phyloP scores from a whole-genome alignment of 92 coral and sea anemone genomes.

The Pocillopora meandrina region DNA sequence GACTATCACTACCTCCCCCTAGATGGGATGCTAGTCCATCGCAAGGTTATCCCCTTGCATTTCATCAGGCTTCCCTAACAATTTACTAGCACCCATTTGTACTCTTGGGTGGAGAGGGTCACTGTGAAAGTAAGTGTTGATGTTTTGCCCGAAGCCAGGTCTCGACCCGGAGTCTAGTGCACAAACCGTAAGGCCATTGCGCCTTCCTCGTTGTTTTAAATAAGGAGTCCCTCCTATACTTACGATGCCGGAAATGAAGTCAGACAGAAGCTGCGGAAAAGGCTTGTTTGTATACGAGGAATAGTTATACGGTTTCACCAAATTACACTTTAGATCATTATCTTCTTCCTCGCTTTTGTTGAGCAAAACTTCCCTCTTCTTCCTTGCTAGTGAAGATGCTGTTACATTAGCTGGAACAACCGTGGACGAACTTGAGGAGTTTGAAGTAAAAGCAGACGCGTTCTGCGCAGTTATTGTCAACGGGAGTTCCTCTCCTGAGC shows the following conservation, averaged over 20 bases:
- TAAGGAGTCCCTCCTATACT: slow-evolving; percentile 13
- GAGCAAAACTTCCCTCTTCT: slow-evolving; percentile 18
- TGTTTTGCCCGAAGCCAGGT: too few species aligned
- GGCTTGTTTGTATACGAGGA: slow-evolving; percentile 43
- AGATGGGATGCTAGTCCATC: too few species aligned
- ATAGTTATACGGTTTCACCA: slow-evolving; percentile 43
- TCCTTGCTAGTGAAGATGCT: not conserved
- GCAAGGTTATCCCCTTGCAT: too few species aligned
- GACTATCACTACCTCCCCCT: too few species aligned
- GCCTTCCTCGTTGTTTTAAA: too few species aligned
- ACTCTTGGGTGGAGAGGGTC: too few species aligned
- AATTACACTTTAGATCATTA: slow-evolving; percentile 19
- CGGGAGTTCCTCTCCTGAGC: slow-evolving; percentile 47
- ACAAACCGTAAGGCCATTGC: too few species aligned
- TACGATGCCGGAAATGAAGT: slow-evolving; percentile 84
- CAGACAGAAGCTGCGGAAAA: slow-evolving; percentile 37
- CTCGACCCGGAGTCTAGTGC: too few species aligned
- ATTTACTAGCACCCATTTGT: too few species aligned
- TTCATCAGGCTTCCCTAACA: too few species aligned
- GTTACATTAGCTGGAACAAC: not conserved
- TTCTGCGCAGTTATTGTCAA: slow-evolving; percentile 38
- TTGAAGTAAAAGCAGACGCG: not conserved
- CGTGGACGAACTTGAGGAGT: not conserved
- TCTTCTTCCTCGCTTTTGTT: slow-evolving; percentile 7
- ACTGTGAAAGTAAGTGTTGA: too few species aligned